Conservation (phyloP, 2,113 vertebrate genomes). For the Anser cygnoides region DNA sequence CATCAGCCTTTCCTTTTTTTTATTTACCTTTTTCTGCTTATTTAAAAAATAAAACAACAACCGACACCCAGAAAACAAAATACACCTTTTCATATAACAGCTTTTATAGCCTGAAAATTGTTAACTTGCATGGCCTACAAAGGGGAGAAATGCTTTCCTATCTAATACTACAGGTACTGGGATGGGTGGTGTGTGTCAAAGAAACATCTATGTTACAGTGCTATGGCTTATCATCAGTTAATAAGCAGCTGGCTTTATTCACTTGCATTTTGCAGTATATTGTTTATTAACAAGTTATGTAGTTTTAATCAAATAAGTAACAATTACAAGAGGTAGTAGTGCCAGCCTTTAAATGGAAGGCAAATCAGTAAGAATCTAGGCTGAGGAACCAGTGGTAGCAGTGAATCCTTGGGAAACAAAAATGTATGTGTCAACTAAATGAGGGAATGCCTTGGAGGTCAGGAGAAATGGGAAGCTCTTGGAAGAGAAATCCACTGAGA, state of each 20-base stretch:
- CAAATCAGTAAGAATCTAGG: not conserved
- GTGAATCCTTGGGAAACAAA: not conserved
- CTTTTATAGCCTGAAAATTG: not conserved
- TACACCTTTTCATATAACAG: not conserved
- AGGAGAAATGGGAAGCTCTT: not conserved
- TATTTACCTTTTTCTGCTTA: not conserved
- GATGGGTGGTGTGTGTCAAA: not conserved
- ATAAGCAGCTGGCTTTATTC: not conserved
- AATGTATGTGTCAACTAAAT: not conserved
- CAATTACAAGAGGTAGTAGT: not conserved
- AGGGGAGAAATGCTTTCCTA: not conserved
- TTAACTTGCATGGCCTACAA: not conserved
- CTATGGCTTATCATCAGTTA: not conserved
- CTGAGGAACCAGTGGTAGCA: not conserved
- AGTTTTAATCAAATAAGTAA: not conserved
- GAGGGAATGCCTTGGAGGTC: not conserved
- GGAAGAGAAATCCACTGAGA: not conserved
- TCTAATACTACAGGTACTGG: not conserved
- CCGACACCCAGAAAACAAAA: not conserved
- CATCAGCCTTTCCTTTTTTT: fast-evolving
- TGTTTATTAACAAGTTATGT: not conserved
- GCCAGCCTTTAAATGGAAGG: not conserved
- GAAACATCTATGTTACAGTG: not conserved
- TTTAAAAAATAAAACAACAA: not conserved
- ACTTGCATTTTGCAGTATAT: not conserved